A percentile compares a stretch with the other conserved stretches of the same genome.
Conservation (phyloP, 2,888 invertebrate species). For the Glyphotaelius pellucidus region DNA sequence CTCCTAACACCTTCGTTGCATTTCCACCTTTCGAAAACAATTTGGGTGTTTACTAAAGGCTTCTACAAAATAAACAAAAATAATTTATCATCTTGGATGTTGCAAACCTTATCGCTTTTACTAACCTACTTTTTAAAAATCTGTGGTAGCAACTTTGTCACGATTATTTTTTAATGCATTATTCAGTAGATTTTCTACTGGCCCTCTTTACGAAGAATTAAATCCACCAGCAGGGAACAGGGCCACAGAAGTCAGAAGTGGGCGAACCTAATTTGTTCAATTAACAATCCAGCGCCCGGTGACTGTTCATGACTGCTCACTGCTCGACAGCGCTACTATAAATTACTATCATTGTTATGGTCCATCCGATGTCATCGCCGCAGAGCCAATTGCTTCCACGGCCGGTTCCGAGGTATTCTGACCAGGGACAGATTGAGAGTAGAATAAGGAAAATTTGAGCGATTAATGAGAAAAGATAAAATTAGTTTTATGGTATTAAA, state of each 20-base stretch:
- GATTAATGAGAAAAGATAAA: not conserved
- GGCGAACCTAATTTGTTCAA: constrained; percentile 29
- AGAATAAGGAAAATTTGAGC: not conserved
- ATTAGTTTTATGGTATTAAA: not conserved
- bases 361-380: not conserved
- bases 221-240: not conserved
- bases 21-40: no score
- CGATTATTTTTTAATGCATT: not conserved
- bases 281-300: not conserved
- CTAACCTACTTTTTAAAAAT: not conserved
- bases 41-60: no score
- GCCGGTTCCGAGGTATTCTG: not conserved
- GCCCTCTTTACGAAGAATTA: not conserved
- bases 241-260: constrained; percentile 15
- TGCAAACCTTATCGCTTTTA: not conserved
- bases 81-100: not conserved
- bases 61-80: no score
- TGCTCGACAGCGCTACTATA: not conserved
- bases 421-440: not conserved
- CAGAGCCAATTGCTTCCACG: not conserved
- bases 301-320: not conserved
- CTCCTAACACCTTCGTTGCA: no score
- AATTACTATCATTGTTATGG: not conserved
- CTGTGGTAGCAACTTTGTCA: no score
- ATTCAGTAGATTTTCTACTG: not conserved